Evolutionary conservation across 2,797 vertebrate genomes (phyloP).

Genomic region (Hoplostethus mediterraneus): DNA sequence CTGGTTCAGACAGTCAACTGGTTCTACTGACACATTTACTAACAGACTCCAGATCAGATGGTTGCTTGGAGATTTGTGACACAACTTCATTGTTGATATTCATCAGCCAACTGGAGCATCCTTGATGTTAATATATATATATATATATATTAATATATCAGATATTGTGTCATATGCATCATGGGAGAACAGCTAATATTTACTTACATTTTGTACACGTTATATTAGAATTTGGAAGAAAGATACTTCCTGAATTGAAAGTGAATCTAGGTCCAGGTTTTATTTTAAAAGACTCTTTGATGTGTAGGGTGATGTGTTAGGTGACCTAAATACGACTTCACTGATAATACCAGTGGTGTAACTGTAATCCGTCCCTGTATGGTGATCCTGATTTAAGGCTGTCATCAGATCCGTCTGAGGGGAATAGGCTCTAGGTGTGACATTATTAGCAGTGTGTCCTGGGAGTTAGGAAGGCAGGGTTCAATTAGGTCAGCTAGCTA

Average conservation of each 20-base stretch:
- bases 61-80: too few relatives aligned
- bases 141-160: too few relatives aligned
- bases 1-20: too few relatives aligned
- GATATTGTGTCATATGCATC: too few relatives aligned
- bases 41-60: too few relatives aligned
- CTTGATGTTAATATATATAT: too few relatives aligned
- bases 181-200: too few relatives aligned
- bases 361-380: not conserved
- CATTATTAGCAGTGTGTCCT: not conserved
- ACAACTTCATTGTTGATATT: too few relatives aligned
- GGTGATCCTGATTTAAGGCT: slow-evolving; percentile 5
- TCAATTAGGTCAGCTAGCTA: not conserved
- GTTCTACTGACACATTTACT: too few relatives aligned
- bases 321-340: not conserved
- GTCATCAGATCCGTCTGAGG: not conserved
- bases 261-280: not conserved
- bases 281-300: too few relatives aligned
- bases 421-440: not conserved
- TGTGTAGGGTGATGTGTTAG: not conserved
- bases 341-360: not conserved
- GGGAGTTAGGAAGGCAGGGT: not conserved
- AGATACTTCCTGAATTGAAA: not conserved
- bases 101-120: too few relatives aligned
- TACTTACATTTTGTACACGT: too few relatives aligned
- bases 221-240: not conserved